Evolutionary conservation across 2,888 invertebrate genomes (phyloP).

Genomic region (Plemyria rubiginata): DNA sequence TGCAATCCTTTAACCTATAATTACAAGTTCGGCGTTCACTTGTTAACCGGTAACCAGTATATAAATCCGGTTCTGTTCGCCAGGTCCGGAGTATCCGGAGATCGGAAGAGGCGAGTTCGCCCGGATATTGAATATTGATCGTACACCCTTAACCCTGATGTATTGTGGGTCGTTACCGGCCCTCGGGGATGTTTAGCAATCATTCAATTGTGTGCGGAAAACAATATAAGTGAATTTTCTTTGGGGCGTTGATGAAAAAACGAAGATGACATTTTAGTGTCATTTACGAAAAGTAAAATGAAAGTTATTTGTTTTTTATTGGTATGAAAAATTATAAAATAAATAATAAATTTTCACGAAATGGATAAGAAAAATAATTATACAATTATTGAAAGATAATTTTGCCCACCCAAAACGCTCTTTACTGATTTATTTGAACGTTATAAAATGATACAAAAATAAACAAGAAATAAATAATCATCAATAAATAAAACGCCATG

Average conservation of each 20-base stretch:
- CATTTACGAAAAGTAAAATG: slow-evolving; percentile 6
- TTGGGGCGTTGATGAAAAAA: slow-evolving; percentile 18
- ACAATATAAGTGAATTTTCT: slow-evolving; percentile 39
- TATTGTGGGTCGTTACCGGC: slow-evolving; percentile 72
- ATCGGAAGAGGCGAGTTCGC: slow-evolving; percentile 80
- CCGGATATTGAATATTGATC: slow-evolving; percentile 85
- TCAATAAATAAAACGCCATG: too few relatives aligned
- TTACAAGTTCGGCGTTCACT: slow-evolving; percentile 39
- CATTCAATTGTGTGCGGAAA: slow-evolving; percentile 67
- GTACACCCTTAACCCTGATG: slow-evolving; percentile 81
- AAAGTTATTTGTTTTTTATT: neutral
- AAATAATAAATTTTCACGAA: too few relatives aligned
- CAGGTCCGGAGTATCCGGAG: slow-evolving; percentile 69
- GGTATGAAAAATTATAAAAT: neutral
- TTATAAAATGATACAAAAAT: neutral
- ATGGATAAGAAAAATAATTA: too few relatives aligned
- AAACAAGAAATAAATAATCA: too few relatives aligned
- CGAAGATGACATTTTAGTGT: slow-evolving; percentile 7
- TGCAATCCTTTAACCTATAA: slow-evolving; percentile 30
- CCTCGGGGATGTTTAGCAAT: slow-evolving; percentile 69
- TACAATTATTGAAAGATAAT: neutral
- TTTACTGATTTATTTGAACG: too few relatives aligned
- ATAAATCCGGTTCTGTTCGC: slow-evolving; percentile 67
- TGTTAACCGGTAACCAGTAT: slow-evolving; percentile 43
- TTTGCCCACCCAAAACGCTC: neutral